Evolutionary conservation across 2,888 invertebrate genomes (phyloP).

Genomic region (Platycnemis pennipes): DNA sequence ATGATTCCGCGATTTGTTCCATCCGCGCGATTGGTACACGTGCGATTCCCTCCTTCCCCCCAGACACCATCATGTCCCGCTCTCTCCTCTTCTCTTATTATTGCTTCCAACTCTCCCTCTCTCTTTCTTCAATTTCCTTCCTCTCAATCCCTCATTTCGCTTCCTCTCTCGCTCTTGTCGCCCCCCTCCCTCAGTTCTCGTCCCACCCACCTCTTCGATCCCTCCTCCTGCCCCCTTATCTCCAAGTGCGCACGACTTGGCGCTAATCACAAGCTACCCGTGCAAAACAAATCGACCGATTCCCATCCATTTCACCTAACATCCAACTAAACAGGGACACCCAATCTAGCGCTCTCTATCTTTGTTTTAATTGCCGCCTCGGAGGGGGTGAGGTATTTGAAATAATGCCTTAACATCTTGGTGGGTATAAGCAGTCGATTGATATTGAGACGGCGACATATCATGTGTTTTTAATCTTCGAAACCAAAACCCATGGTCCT

Average conservation of each 20-base stretch:
- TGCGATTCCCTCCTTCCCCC: background rate
- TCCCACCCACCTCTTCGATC: background rate
- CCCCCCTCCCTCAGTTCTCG: background rate
- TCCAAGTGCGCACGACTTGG: constrained; percentile 26
- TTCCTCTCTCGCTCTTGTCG: background rate
- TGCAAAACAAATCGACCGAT: constrained; percentile 53
- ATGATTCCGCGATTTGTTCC: constrained; percentile 25
- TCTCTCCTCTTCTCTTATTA: background rate
- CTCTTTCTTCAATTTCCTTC: background rate
- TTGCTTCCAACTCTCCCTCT: background rate
- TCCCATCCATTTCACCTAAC: background rate
- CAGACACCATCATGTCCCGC: background rate
- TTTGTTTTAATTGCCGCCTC: background rate
- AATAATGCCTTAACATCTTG: background rate
- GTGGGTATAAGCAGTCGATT: background rate
- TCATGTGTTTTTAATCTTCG: too few species aligned
- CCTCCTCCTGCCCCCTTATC: constrained; percentile 29
- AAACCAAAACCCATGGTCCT: too few species aligned
- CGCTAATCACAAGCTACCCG: background rate
- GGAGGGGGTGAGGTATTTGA: background rate
- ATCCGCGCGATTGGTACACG: constrained; percentile 33
- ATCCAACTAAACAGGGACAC: background rate
- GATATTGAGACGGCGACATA: too few species aligned
- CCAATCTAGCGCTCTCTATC: background rate
- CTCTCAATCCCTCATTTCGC: background rate